Conservation (phyloP, 2,888 invertebrate genomes). For the Isotomurus palustris region DNA sequence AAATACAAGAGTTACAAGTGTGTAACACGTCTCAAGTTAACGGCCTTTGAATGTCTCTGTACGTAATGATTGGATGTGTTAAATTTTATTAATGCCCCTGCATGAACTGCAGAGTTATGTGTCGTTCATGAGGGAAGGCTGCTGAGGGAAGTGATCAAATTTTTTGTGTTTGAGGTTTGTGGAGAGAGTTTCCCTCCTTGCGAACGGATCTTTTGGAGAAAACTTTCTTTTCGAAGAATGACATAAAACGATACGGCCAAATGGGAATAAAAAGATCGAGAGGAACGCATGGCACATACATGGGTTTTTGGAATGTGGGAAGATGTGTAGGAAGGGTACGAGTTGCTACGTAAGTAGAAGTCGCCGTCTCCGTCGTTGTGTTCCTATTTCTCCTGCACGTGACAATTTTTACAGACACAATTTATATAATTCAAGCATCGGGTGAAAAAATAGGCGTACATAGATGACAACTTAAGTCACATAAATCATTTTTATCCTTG, state of each 20-base stretch:
- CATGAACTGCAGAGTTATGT: too few species aligned
- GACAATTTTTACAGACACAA: constrained; percentile 4
- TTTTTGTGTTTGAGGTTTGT: too few species aligned
- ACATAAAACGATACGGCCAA: not conserved
- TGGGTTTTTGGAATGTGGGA: not conserved
- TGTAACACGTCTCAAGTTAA: too few species aligned
- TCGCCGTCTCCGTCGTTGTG: too few species aligned
- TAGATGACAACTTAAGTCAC: constrained; percentile 13
- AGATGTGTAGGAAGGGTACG: not conserved
- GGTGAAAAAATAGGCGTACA: not conserved
- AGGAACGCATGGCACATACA: not conserved
- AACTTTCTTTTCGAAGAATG: not conserved
- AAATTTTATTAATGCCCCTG: too few species aligned
- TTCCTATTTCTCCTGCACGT: not conserved
- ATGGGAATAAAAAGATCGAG: not conserved
- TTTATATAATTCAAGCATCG: not conserved
- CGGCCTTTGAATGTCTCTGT: too few species aligned
- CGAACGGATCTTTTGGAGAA: not conserved
- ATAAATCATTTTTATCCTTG: constrained; percentile 18
- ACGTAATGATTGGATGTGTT: too few species aligned
- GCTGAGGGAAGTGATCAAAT: too few species aligned
- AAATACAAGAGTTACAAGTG: too few species aligned
- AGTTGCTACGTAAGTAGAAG: too few species aligned
- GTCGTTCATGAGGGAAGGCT: too few species aligned
- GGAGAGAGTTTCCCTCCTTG: too few species aligned